Conservation (phyloP, 2,797 vertebrate species). For the Ctenopoma multispine region DNA sequence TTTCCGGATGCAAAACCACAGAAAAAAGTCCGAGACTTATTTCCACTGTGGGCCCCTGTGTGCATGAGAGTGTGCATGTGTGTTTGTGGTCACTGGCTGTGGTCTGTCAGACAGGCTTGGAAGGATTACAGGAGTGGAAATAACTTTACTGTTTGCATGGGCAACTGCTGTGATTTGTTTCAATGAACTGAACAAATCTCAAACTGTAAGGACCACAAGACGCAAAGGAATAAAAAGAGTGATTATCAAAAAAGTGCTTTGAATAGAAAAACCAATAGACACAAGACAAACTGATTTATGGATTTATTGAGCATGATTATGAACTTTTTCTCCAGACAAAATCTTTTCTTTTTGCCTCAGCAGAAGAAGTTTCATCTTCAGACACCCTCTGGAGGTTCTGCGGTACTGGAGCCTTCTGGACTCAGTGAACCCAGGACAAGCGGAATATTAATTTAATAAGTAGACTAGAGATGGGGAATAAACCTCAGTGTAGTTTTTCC, state of each 20-base stretch:
- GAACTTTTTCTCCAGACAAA: constrained; percentile 20
- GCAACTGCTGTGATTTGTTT: constrained; percentile 71
- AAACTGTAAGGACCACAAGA: constrained; percentile 16
- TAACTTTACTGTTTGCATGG: constrained; percentile 69
- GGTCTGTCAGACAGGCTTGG: constrained; percentile 67
- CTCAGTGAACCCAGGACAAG: constrained; percentile 64
- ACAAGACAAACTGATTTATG: constrained; percentile 47
- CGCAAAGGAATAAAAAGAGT: constrained; percentile 28
- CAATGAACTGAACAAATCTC: constrained; percentile 59
- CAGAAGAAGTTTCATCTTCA: constrained; percentile 16
- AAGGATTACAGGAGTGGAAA: constrained; percentile 75
- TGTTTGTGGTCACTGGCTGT: constrained; percentile 73
- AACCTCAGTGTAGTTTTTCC: constrained; percentile 51
- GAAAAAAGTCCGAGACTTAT: constrained; percentile 56
- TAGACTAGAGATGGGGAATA: constrained; percentile 55
- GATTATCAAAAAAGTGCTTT: constrained; percentile 46
- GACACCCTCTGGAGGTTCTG: constrained; percentile 25
- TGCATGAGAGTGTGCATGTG: constrained; percentile 56
- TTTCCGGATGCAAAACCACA: constrained; percentile 59
- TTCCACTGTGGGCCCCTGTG: constrained; percentile 65
- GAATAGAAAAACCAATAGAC: constrained; percentile 42
- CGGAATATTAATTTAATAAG: constrained; percentile 75
- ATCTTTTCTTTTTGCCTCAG: constrained; percentile 11
- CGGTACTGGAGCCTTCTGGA: constrained; percentile 32
- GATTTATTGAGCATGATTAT: constrained; percentile 44